These are phyloP conservation scores for Cherax quadricarinatus DNA, from an alignment of 1,140 invertebrate species.

Conservation along the genomic window DNA sequence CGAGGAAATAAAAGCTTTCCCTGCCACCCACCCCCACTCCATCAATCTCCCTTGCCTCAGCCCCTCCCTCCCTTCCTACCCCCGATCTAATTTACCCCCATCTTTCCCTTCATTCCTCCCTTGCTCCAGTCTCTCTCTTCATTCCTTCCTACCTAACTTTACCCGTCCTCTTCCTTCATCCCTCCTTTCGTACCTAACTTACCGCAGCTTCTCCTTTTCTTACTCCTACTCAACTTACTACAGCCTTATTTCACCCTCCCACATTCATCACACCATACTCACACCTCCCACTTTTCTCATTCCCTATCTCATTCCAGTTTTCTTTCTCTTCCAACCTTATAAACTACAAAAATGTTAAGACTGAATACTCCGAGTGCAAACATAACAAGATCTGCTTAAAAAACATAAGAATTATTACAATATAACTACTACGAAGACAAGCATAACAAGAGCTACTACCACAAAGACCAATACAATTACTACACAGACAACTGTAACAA, in stretches of 20 bases:
- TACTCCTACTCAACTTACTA: neutral
- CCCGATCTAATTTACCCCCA: no score
- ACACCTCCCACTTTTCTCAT: no score
- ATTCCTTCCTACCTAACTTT: neutral
- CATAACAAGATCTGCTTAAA: no score
- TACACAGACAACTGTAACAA: no score
- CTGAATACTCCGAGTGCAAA: no score
- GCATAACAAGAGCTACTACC: no score
- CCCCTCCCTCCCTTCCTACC: neutral
- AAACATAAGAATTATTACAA: no score
- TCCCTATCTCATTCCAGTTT: no score
- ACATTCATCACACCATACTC: neutral
- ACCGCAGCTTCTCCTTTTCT: neutral
- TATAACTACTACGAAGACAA: no score
- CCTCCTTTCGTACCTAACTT: neutral
- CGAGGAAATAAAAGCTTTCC: constrained; percentile 14
- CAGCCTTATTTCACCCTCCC: neutral
- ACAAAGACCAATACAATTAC: no score
- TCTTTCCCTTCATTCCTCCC: neutral
- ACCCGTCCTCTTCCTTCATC: neutral
- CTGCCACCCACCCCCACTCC: neutral
- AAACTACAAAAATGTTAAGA: no score
- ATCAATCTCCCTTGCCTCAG: neutral
- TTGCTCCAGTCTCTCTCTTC: neutral
- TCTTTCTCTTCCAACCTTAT: no score